Evolutionary conservation across 2,113 vertebrate species (phyloP).

Genomic region (Nannobrachium achirus): DNA sequence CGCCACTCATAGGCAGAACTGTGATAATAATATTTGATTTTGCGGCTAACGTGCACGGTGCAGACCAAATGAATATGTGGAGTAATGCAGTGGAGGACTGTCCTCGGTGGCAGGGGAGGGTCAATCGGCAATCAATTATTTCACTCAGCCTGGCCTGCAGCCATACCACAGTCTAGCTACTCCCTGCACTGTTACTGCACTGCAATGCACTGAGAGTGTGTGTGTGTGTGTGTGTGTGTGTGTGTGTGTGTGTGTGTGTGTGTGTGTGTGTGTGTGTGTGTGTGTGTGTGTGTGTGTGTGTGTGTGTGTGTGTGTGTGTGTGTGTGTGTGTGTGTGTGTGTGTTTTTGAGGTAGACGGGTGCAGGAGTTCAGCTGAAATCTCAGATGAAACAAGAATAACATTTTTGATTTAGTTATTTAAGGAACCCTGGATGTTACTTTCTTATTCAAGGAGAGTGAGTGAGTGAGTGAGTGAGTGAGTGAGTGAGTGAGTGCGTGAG

Average conservation of each 20-base stretch:
- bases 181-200: slow-evolving; percentile 23
- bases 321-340: neutral
- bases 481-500: too few relatives aligned
- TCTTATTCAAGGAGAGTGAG: too few relatives aligned
- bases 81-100: slow-evolving; percentile 64
- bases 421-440: too few relatives aligned
- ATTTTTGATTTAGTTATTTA: too few relatives aligned
- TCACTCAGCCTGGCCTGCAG: slow-evolving; percentile 68
- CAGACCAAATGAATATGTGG: slow-evolving; percentile 57
- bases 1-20: neutral
- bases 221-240: neutral
- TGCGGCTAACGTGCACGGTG: slow-evolving; percentile 34
- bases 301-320: neutral
- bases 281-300: neutral
- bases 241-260: slow-evolving; percentile 12
- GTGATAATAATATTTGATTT: slow-evolving; percentile 3
- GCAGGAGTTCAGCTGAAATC: too few relatives aligned
- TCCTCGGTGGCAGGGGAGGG: slow-evolving; percentile 64
- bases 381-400: too few relatives aligned
- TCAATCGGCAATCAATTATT: slow-evolving; percentile 76
- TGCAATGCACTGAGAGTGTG: too few relatives aligned
- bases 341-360: too few relatives aligned
- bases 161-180: slow-evolving; percentile 62
- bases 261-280: slow-evolving; percentile 4
- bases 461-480: too few relatives aligned